Conservation (phyloP, 2,113 vertebrate genomes). For the Smithornis capensis region DNA sequence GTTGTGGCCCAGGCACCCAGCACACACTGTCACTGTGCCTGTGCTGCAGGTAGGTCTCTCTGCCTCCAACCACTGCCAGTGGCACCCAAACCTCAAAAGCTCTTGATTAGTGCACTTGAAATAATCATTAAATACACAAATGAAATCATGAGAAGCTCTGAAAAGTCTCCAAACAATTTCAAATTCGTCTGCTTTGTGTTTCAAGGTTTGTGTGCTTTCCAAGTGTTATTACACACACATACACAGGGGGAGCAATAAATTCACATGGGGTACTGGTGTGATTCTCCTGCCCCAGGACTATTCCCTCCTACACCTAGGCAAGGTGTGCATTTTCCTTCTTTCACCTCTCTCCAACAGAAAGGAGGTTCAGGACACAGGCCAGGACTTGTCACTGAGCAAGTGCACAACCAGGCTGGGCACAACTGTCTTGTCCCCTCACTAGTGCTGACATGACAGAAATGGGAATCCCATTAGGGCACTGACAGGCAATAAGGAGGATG, state of each 20-base stretch:
- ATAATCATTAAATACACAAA: background rate
- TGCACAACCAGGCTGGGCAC: background rate
- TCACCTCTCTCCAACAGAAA: background rate
- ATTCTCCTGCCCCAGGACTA: background rate
- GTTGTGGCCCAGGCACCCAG: background rate
- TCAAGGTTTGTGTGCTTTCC: background rate
- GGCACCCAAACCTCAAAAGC: background rate
- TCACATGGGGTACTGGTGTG: background rate
- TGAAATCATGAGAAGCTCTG: background rate
- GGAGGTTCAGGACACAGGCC: background rate
- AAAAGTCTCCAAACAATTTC: slow-evolving; percentile 8
- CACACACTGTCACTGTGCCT: background rate
- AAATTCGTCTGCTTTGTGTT: background rate
- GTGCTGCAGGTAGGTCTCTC: background rate
- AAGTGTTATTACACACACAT: background rate
- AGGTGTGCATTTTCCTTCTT: background rate
- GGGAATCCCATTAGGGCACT: background rate
- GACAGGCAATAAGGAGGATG: background rate
- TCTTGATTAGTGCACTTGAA: background rate
- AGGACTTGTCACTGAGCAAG: background rate
- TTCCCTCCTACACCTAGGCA: background rate
- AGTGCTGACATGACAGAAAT: background rate
- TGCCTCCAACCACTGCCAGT: background rate
- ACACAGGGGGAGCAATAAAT: background rate
- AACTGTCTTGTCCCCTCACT: background rate